Percentiles rank a stretch among this genome's conserved stretches.
Conservation (phyloP, 35 echinoderm and acorn worm genomes). For the Amphiura filiformis region DNA sequence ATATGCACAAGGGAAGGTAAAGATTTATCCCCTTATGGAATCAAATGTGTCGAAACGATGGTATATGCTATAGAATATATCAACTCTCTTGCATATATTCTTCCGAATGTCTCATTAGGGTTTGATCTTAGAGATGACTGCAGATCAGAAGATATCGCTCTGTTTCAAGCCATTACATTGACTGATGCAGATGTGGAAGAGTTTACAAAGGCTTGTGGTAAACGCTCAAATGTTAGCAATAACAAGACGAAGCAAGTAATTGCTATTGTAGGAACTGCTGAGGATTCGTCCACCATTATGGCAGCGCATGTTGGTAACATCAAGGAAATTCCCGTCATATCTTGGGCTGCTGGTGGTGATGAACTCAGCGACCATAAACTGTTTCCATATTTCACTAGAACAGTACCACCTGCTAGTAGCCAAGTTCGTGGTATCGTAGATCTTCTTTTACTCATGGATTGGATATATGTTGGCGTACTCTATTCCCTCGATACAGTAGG, state of each 20-base stretch:
- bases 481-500: neutral
- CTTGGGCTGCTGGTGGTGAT: neutral
- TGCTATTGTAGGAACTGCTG: neutral
- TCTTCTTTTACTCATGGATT: neutral
- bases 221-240: neutral
- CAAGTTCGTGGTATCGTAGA: neutral
- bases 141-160: neutral
- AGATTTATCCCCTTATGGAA: neutral
- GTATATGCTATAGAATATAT: conserved; percentile 19
- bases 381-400: neutral
- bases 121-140: conserved; percentile 37
- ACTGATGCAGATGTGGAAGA: neutral
- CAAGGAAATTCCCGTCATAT: neutral
- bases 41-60: conserved; percentile 4
- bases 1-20: neutral
- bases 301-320: neutral
- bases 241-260: neutral
- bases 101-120: conserved; percentile 30
- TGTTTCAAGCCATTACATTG: neutral
- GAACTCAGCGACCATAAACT: neutral
- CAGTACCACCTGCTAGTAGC: neutral
- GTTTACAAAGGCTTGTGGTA: neutral
- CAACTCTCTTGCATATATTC: conserved; percentile 9
- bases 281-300: neutral
- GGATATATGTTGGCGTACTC: neutral